A percentile compares a stretch with the other conserved stretches of the same genome.
These are phyloP conservation scores for Neria commutata DNA, from an alignment of 2,888 invertebrate species.

Conservation along the genomic window DNA sequence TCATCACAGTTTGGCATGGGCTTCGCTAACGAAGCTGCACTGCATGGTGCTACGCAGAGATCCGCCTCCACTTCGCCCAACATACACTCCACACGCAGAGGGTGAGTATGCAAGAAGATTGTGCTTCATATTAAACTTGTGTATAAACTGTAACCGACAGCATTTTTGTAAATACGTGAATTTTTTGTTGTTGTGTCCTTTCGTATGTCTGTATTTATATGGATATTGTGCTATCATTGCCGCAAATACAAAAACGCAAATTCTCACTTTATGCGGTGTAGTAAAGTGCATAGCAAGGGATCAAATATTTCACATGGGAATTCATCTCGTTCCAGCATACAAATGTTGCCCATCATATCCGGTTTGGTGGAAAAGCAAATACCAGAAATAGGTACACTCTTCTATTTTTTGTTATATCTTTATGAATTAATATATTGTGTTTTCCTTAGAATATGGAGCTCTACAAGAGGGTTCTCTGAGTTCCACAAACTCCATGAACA, in stretches of 20 bases:
- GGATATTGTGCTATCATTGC: slow-evolving; percentile 6
- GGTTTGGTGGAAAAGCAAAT: slow-evolving; percentile 61
- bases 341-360: slow-evolving; percentile 62
- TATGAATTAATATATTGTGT: not conserved
- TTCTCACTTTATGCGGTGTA: too few species aligned
- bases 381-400: slow-evolving; percentile 55
- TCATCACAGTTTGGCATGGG: slow-evolving; percentile 45
- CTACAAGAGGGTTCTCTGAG: slow-evolving; percentile 77
- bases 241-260: slow-evolving; percentile 23
- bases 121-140: not conserved
- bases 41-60: slow-evolving; percentile 45
- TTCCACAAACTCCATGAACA: slow-evolving; percentile 61
- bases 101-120: slow-evolving; percentile 42
- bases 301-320: slow-evolving; percentile 59
- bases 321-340: slow-evolving; percentile 62
- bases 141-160: not conserved
- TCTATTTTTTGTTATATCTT: not conserved
- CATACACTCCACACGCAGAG: slow-evolving; percentile 52
- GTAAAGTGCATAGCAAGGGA: slow-evolving; percentile 49
- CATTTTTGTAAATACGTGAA: not conserved
- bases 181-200: slow-evolving; percentile 2
- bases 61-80: slow-evolving; percentile 58
- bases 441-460: slow-evolving; percentile 72
- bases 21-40: slow-evolving; percentile 46
- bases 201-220: slow-evolving; percentile 24